These are phyloP conservation scores for Mesocentrotus franciscanus DNA, from an alignment of 53 echinoderm and acorn worm genomes.

Conservation along the genomic window DNA sequence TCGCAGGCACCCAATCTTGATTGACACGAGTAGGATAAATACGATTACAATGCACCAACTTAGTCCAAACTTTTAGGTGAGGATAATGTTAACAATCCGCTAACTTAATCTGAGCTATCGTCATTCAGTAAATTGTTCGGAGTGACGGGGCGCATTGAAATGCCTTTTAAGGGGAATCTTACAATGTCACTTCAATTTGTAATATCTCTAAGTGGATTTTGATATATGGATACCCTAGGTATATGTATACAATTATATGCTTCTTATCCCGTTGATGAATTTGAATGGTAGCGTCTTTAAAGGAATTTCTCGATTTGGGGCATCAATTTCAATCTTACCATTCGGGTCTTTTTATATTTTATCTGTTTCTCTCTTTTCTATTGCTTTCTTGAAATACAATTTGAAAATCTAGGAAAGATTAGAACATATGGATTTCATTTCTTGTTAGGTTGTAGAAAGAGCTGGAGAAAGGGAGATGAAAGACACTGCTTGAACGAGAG, in stretches of 20 bases:
- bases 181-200: constrained; percentile 60
- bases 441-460: constrained; percentile 34
- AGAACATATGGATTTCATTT: constrained; percentile 66
- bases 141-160: constrained; percentile 56
- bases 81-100: constrained; percentile 68
- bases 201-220: constrained; percentile 70
- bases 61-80: constrained; percentile 53
- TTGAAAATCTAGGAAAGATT: constrained; percentile 48
- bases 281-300: constrained; percentile 51
- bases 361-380: not conserved
- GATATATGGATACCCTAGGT: constrained; percentile 45
- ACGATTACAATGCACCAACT: constrained; percentile 64
- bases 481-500: constrained; percentile 20
- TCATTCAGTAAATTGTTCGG: constrained; percentile 67
- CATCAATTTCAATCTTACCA: not conserved
- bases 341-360: not conserved
- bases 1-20: constrained; percentile 48
- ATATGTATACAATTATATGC: not conserved
- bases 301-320: not conserved
- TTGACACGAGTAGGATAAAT: constrained; percentile 62
- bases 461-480: constrained; percentile 36
- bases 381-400: constrained; percentile 15
- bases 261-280: constrained; percentile 40
- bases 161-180: constrained; percentile 36
- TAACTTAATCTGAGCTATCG: constrained; percentile 65